phyloP scores from a whole-genome alignment of 2,888 invertebrate species.

The Tanytarsus gracilentus region DNA sequence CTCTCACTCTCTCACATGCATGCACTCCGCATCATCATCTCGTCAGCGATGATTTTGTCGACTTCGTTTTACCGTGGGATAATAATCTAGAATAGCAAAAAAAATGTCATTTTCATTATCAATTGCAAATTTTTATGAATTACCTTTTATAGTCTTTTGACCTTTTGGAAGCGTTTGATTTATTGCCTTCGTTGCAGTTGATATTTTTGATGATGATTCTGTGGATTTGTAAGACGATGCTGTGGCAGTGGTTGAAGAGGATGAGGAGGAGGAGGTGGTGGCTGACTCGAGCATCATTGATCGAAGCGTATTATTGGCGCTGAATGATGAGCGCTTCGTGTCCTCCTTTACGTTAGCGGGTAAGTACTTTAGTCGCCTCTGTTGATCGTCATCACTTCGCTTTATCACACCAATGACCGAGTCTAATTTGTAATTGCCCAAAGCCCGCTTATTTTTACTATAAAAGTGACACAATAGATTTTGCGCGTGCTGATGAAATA shows the following conservation, averaged over 20 bases:
- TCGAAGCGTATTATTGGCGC: neutral
- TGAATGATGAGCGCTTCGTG: neutral
- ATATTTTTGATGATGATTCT: constrained; percentile 1
- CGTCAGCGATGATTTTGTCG: constrained; percentile 15
- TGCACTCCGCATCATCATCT: neutral
- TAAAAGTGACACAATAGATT: neutral
- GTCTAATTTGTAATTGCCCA: neutral
- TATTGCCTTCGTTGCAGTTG: neutral
- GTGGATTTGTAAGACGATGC: neutral
- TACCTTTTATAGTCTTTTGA: constrained; percentile 17
- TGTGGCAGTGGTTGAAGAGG: neutral
- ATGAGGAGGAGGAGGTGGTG: neutral
- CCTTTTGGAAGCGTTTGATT: constrained; percentile 1
- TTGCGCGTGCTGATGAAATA: neutral
- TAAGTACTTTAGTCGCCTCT: neutral
- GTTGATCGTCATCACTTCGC: neutral
- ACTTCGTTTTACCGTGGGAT: neutral
- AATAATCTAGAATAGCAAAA: constrained; percentile 14
- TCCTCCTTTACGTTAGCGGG: neutral
- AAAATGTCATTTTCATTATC: neutral
- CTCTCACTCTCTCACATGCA: neutral
- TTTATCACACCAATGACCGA: neutral
- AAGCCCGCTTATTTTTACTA: neutral
- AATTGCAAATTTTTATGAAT: neutral
- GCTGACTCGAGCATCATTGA: neutral